Evolutionary conservation across 2,797 vertebrate genomes (phyloP).

Genomic region (Chiroxiphia lanceolata): DNA sequence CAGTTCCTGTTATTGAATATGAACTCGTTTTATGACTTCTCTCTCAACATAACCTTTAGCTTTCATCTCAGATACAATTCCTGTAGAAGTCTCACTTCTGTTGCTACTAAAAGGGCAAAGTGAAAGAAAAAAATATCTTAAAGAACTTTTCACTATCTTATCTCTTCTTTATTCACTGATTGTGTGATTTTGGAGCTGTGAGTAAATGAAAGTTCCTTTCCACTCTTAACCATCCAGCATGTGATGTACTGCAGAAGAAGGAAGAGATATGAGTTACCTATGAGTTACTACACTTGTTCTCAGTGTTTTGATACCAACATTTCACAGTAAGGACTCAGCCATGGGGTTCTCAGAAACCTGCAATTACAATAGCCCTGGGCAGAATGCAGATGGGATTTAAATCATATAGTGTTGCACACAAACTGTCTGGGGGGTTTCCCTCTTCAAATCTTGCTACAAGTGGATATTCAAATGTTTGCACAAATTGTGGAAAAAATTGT

Average conservation of each 20-base stretch:
- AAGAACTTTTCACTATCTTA: background rate
- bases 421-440: background rate
- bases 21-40: background rate
- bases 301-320: background rate
- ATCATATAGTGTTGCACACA: background rate
- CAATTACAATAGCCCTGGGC: background rate
- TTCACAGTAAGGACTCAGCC: background rate
- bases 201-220: background rate
- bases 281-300: background rate
- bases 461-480: slow-evolving; percentile 34
- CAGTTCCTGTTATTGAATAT: background rate
- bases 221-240: background rate
- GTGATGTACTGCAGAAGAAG: background rate
- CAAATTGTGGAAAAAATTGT: background rate
- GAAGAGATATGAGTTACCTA: background rate
- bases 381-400: slow-evolving; percentile 32
- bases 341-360: background rate
- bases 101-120: slow-evolving; percentile 15
- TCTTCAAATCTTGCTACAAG: slow-evolving; percentile 22
- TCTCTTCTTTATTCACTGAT: background rate
- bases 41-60: background rate
- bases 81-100: background rate
- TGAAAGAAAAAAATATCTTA: background rate
- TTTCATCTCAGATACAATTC: background rate
- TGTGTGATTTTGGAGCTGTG: background rate